Percentiles rank a stretch among this genome's conserved stretches.
These are phyloP conservation scores for Notarius quadriscutis DNA, from an alignment of 2,113 vertebrate species.

Conservation along the genomic window DNA sequence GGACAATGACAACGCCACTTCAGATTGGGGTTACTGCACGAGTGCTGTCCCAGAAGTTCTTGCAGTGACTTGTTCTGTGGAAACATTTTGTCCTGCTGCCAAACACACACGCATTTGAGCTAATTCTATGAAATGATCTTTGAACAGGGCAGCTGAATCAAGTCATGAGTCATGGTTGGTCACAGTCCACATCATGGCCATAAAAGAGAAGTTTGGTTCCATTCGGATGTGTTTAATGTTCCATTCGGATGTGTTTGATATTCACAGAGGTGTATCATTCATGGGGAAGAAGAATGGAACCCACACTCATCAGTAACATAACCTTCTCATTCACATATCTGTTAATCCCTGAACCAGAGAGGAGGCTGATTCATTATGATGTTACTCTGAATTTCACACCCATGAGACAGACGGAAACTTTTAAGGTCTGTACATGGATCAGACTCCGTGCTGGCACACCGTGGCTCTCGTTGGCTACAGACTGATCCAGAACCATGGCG, in stretches of 20 bases:
- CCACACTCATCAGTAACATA: not conserved
- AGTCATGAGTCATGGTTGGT: constrained; percentile 10
- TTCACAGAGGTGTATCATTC: constrained; percentile 7
- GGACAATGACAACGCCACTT: not conserved
- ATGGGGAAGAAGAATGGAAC: not conserved
- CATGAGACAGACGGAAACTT: constrained; percentile 23
- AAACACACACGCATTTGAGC: constrained; percentile 6
- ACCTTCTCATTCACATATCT: constrained; percentile 26
- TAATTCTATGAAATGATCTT: constrained; percentile 20
- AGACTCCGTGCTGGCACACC: not conserved
- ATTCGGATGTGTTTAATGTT: constrained; percentile 26
- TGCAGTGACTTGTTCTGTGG: not conserved
- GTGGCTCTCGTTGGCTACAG: not conserved
- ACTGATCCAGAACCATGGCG: constrained; percentile 10
- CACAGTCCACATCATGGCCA: constrained; percentile 11
- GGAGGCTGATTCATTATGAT: constrained; percentile 22
- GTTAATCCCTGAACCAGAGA: constrained; percentile 12
- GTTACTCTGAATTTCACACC: constrained; percentile 30
- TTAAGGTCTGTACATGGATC: not conserved
- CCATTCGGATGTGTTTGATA: constrained; percentile 23
- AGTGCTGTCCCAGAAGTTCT: constrained; percentile 3
- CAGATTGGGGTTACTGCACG: not conserved
- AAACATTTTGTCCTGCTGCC: not conserved
- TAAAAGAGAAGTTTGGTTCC: constrained; percentile 20
- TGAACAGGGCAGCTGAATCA: constrained; percentile 14